Percentiles rank a stretch among this genome's conserved stretches.
Conservation (phyloP, 2,888 invertebrate genomes). For the Acanthosepion pharaonis region DNA sequence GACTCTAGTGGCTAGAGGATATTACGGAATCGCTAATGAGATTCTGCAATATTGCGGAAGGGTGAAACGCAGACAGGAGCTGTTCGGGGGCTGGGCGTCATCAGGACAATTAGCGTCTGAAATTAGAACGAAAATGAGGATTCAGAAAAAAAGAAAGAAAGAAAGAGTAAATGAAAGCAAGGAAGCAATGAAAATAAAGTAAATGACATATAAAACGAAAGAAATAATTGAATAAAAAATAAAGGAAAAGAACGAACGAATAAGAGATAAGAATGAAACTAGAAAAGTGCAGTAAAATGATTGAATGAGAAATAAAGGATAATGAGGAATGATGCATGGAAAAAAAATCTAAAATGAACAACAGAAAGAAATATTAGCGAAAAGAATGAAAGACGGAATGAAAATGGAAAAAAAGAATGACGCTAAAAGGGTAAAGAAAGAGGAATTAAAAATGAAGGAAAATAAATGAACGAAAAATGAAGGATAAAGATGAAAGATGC, state of each 20-base stretch:
- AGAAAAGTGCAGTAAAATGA: too few species aligned
- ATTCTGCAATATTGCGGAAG: not conserved
- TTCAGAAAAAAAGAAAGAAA: not conserved
- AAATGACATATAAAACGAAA: not conserved
- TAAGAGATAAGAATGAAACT: too few species aligned
- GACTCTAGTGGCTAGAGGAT: conserved; percentile 18
- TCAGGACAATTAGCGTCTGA: not conserved
- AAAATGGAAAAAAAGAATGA: not conserved
- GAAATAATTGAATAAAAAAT: not conserved
- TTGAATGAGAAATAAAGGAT: not conserved
- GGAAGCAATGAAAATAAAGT: not conserved
- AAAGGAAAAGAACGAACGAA: too few species aligned
- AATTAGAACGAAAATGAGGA: not conserved
- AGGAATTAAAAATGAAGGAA: too few species aligned
- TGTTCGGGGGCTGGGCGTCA: too few species aligned
- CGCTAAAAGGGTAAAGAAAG: not conserved
- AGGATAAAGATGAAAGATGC: not conserved
- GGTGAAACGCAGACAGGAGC: not conserved
- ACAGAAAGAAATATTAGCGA: not conserved
- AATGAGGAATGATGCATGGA: not conserved
- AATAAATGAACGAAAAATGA: too few species aligned
- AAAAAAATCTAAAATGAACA: not conserved
- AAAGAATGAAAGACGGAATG: not conserved
- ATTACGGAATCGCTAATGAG: not conserved
- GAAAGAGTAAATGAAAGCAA: not conserved